Conservation (phyloP, 1,140 invertebrate genomes). For the Cyclargus thomasi region DNA sequence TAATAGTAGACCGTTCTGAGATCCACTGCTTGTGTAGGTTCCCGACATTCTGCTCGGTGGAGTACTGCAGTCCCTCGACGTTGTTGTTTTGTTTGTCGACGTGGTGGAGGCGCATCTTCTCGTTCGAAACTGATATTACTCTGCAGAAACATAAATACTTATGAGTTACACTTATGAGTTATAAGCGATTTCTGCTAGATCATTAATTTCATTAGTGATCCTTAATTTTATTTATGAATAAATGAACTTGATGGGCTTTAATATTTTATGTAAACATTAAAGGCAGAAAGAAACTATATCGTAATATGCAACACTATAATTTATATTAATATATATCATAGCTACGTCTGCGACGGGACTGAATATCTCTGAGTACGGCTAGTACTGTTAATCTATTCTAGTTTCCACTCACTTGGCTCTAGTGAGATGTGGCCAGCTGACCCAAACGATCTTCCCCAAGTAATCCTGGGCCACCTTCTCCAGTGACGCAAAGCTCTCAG, state of each 20-base stretch:
- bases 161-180: too few species aligned
- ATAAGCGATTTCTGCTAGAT: too few species aligned
- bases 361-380: not conserved
- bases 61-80: constrained; percentile 39
- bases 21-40: constrained; percentile 69
- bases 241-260: too few species aligned
- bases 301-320: too few species aligned
- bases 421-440: constrained; percentile 92
- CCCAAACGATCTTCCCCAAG: constrained; percentile 84
- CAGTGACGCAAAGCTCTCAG: constrained; percentile 43
- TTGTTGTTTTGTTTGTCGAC: constrained; percentile 51
- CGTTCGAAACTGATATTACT: constrained; percentile 77
- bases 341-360: too few species aligned
- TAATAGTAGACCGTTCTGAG: constrained; percentile 56
- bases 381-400: not conserved
- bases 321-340: too few species aligned
- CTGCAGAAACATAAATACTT: constrained; percentile 48
- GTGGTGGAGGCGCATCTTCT: constrained; percentile 62
- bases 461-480: constrained; percentile 77
- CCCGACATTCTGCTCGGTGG: constrained; percentile 50
- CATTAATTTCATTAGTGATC: too few species aligned
- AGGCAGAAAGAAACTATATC: too few species aligned
- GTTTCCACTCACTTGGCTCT: constrained; percentile 78
- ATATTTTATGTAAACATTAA: too few species aligned
- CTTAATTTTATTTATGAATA: too few species aligned